Evolutionary conservation across 2,113 vertebrate species (phyloP), one percentile per base, ranked within the genome.

Genomic region (Pseudopodoces humilis): DNA sequence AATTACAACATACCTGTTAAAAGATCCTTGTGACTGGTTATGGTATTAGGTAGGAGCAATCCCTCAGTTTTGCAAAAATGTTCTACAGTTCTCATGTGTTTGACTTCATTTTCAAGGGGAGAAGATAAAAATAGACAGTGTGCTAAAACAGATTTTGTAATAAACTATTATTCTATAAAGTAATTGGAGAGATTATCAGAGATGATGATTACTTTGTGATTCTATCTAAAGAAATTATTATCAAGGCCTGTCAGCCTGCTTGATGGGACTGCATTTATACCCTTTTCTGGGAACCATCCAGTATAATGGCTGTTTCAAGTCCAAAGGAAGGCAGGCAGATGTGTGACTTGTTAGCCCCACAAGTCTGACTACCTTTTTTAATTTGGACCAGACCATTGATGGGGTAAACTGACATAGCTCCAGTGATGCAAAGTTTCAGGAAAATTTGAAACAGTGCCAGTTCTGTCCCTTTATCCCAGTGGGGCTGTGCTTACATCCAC

Each of bases 81-180:
- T 77, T 83, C 62, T 11, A 28, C 58, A n/a, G 33, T 49, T 92
- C 27, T 50, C 49, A 10, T 15, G n/a, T 27, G 15, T 72, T 70
- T 85, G 30, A 80, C 47, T 92, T 86, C 2, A 15, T 78, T 62
- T 94, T 82, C 59, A 65, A 91, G 28, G 75, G 65, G 59, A 79
- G 13, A 82, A 44, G 39, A 52, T 87, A 91, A 90, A 95, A 95
- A 82, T 37, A 82, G 69, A 35, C 11, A 59, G 62, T 24, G 70
- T 93, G 44, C 62, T 91, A 65, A 89, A 91, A 44, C n/a, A 71
- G 55, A 68, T 64, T 53, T 89, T 78, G 60, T 86, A 78, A 82
- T 68, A 46, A 89, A 79, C 87, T 88, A 92, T 93, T 95, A 86
- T 91, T 93, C 67, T 76, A 91, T 93, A 62, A 92, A 91, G 74